Conservation (phyloP, 2,797 vertebrate genomes). For the Rousettus madagascariensis region DNA sequence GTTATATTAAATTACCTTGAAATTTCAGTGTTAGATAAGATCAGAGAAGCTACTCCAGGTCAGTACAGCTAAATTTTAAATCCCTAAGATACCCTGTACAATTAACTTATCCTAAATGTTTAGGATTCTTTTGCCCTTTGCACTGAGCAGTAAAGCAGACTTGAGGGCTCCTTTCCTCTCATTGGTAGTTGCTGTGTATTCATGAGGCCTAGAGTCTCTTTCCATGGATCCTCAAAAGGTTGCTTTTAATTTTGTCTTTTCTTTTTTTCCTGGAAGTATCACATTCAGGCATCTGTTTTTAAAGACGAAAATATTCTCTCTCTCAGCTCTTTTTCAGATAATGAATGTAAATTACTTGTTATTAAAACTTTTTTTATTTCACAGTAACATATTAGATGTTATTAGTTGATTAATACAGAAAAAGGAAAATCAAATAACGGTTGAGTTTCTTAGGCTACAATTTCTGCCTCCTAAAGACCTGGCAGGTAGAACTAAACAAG, state of each 20-base stretch:
- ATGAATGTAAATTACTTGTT: neutral
- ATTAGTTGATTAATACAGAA: neutral
- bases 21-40: slow-evolving; percentile 16
- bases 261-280: neutral
- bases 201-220: neutral
- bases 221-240: neutral
- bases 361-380: neutral
- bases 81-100: neutral
- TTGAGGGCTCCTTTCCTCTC: neutral
- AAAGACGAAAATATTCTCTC: neutral
- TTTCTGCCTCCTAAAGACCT: neutral
- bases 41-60: neutral
- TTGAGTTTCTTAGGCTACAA: neutral
- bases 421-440: neutral
- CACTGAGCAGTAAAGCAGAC: neutral
- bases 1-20: neutral
- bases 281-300: neutral
- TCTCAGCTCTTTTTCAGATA: neutral
- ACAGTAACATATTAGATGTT: neutral
- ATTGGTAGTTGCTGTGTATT: neutral
- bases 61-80: neutral
- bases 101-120: neutral
- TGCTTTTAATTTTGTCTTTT: neutral
- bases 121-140: neutral
- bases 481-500: neutral